phyloP scores from a whole-genome alignment of 2,113 vertebrate species.

The Phylloscopus whistleri region DNA sequence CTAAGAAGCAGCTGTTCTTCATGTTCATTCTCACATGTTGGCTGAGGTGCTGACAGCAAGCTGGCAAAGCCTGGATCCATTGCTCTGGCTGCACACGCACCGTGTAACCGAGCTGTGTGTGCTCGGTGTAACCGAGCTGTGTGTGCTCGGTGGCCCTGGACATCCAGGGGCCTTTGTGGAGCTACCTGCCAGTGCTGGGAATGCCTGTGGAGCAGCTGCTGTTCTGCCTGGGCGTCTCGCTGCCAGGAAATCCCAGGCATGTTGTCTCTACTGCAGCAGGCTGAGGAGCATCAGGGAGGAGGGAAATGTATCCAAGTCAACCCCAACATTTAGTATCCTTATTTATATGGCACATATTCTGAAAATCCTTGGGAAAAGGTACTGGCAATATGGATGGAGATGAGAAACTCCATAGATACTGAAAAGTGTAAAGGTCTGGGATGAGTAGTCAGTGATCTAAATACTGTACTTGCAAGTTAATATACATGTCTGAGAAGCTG shows the following conservation, averaged over 20 bases:
- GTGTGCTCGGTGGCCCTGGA: background rate
- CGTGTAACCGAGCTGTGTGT: fast-evolving
- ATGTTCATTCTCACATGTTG: background rate
- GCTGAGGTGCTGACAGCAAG: background rate
- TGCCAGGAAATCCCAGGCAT: background rate
- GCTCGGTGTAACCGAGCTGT: background rate
- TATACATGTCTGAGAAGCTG: background rate
- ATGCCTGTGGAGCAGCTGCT: background rate
- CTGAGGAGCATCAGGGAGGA: background rate
- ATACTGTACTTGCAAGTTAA: background rate
- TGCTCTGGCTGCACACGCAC: background rate
- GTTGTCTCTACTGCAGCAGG: background rate
- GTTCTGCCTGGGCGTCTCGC: background rate
- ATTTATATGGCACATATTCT: background rate
- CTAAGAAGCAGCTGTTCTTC: background rate
- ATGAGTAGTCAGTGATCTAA: background rate
- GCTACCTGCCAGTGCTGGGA: background rate
- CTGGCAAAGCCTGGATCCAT: background rate
- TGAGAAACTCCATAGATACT: background rate
- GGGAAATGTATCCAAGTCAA: background rate
- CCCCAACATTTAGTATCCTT: background rate
- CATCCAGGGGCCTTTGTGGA: fast-evolving
- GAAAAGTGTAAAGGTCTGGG: background rate
- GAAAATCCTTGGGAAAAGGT: background rate
- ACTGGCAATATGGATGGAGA: background rate